Evolutionary conservation across 2,888 invertebrate genomes (phyloP).

Genomic region (Hirtodrosophila trivittata): DNA sequence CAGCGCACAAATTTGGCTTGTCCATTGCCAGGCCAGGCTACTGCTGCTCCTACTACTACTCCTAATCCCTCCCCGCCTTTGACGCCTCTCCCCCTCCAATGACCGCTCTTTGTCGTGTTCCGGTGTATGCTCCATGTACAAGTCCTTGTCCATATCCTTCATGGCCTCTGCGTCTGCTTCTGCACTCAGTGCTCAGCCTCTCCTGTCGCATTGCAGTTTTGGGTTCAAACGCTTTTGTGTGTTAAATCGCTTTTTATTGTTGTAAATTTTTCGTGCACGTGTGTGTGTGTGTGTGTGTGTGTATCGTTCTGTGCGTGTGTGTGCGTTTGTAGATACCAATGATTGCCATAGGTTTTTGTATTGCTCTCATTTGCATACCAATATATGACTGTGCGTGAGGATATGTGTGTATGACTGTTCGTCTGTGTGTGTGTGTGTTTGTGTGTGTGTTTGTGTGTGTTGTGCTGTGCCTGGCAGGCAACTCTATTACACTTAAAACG

Average conservation of each 20-base stretch:
- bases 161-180: constrained; percentile 6
- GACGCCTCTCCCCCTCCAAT: neutral
- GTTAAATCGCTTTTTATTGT: constrained; percentile 75
- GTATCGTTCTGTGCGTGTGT: constrained; percentile 20
- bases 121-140: constrained; percentile 22
- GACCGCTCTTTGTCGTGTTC: neutral
- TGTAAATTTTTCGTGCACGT: constrained; percentile 57
- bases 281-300: constrained; percentile 12
- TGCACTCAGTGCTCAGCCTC: constrained; percentile 15
- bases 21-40: constrained; percentile 4
- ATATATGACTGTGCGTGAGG: constrained; percentile 15
- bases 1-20: constrained; percentile 42
- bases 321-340: constrained; percentile 43
- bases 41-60: neutral
- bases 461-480: constrained; percentile 54
- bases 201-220: constrained; percentile 72
- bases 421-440: constrained; percentile 13
- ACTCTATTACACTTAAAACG: constrained; percentile 75
- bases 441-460: constrained; percentile 20
- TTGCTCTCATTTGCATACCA: constrained; percentile 62
- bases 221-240: constrained; percentile 65
- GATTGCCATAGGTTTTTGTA: constrained; percentile 60
- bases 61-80: neutral
- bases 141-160: constrained; percentile 28
- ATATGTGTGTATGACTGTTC: constrained; percentile 10